Evolutionary conservation across 2,113 vertebrate genomes (phyloP), one percentile per base, ranked within the genome.

Genomic region (Zosterops japonicus): DNA sequence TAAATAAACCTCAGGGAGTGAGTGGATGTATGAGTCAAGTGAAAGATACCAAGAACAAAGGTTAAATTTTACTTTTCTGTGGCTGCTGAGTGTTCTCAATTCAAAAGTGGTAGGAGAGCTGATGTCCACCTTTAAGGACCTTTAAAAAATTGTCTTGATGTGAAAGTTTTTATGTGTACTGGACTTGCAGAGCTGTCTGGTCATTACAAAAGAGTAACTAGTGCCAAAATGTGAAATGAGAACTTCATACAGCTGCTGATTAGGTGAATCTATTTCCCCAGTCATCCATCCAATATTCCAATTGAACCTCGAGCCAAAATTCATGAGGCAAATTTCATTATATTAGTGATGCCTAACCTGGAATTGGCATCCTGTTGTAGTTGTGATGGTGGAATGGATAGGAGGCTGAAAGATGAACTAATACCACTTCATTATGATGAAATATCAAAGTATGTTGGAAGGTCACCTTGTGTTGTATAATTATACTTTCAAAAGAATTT

Each of bases 401-500:
- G 87, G 42, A 95, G 63, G 23, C 64, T 92, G 85, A 90, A 95
- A 90, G 79, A 80, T 81, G 11, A 86, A 86, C 60, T 85, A 90
- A 77, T 78, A 96, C 83, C 83, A 68, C 55, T 60, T 89, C 27
- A 68, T 95, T 93, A 80, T 90, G 79, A 86, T 93, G 88, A 79
- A 93, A 93, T 94, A 91, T 5, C 84, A 70, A 85, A 81, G 77
- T 87, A 57, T 56, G 61, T 64, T 92, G 83, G 74, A 87, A 97
- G 91, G 61, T 96, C 94, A 95, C 46, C 60, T 85, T 91, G 50
- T 72, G 27, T 60, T 93, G 42, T 74, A 50, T 67, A 91, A 89
- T 93, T 94, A 87, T 69, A 83, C 77, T 95, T 89, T 86, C 65
- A 90, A 57, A 96, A 95, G 63, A 93, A 93, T 77, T 72, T 81